phyloP scores from a whole-genome alignment of 2,113 vertebrate genomes.

The Baryphthengus martii region DNA sequence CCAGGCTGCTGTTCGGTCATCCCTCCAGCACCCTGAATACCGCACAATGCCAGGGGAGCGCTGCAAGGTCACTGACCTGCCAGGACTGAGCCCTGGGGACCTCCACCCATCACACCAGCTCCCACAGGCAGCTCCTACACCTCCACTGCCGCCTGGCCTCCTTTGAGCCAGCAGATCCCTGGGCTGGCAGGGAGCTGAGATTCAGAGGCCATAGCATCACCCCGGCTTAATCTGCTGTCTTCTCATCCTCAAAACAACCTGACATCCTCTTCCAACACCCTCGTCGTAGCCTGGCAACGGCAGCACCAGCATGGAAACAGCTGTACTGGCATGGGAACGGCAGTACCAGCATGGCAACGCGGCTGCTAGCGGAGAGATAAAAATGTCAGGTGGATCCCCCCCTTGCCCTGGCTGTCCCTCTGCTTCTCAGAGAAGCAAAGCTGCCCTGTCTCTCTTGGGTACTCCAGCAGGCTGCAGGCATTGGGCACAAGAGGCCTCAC shows the following conservation, averaged over 20 bases:
- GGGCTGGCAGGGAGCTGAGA: neutral
- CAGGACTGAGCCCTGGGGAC: neutral
- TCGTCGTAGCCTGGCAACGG: neutral
- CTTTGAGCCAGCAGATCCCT: fast-evolving
- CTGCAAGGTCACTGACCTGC: neutral
- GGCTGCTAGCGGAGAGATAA: neutral
- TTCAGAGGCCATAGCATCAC: neutral
- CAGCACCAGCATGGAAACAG: constrained; percentile 19
- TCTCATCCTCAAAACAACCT: neutral
- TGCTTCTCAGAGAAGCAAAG: neutral
- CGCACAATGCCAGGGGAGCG: fast-evolving
- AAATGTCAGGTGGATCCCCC: neutral
- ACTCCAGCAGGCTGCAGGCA: fast-evolving
- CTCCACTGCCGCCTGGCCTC: neutral
- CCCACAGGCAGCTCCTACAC: neutral
- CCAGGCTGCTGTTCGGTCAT: neutral
- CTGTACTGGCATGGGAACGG: neutral
- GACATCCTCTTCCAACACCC: neutral
- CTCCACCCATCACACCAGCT: neutral
- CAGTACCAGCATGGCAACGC: neutral
- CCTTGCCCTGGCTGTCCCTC: neutral
- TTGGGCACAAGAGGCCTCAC: fast-evolving
- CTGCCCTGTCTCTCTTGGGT: fast-evolving
- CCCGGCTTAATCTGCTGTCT: fast-evolving
- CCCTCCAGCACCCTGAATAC: neutral